A percentile compares a stretch with the other conserved stretches of the same genome.
phyloP scores from a whole-genome alignment of 1,140 invertebrate genomes.

The Meloidogyne floridensis region DNA sequence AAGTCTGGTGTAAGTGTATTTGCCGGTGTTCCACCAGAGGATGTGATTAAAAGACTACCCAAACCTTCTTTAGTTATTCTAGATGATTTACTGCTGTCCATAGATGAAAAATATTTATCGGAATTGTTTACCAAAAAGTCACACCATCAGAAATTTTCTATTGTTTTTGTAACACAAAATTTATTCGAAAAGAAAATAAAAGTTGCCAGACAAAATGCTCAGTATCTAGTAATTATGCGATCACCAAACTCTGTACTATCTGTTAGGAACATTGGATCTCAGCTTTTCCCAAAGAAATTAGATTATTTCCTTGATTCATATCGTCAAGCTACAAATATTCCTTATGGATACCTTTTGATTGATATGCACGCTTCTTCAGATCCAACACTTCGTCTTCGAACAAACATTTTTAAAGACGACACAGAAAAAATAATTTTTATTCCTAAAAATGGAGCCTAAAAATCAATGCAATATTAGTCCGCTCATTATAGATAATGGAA shows the following conservation, averaged over 20 bases:
- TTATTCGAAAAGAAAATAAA: slow-evolving; percentile 18
- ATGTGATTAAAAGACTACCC: not conserved
- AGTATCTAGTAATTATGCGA: slow-evolving; percentile 16
- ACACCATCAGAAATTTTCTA: slow-evolving; percentile 16
- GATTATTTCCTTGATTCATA: slow-evolving; percentile 28
- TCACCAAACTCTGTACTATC: slow-evolving; percentile 19
- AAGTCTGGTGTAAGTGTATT: slow-evolving; percentile 10
- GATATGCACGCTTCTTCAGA: slow-evolving; percentile 22
- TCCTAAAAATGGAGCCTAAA: slow-evolving; percentile 10
- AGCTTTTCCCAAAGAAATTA: slow-evolving; percentile 11
- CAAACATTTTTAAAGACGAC: slow-evolving; percentile 20
- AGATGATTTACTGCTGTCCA: slow-evolving; percentile 22
- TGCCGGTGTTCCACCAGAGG: slow-evolving; percentile 18
- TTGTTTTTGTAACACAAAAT: slow-evolving; percentile 20
- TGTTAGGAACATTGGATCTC: slow-evolving; percentile 7
- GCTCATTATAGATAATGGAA: slow-evolving; percentile 12
- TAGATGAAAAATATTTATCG: slow-evolving; percentile 17
- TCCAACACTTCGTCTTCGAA: slow-evolving; percentile 16
- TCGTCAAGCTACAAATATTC: slow-evolving; percentile 1
- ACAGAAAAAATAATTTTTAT: slow-evolving; percentile 14
- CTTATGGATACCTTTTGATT: slow-evolving; percentile 21
- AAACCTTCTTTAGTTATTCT: slow-evolving; percentile 20
- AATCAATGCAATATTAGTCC: slow-evolving; percentile 6
- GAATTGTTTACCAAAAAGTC: slow-evolving; percentile 30
- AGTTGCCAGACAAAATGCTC: slow-evolving; percentile 18